Percentiles rank a stretch among this genome's conserved stretches.
These are phyloP conservation scores for Eueides isabella DNA, from an alignment of 1,140 invertebrate genomes.

Conservation along the genomic window DNA sequence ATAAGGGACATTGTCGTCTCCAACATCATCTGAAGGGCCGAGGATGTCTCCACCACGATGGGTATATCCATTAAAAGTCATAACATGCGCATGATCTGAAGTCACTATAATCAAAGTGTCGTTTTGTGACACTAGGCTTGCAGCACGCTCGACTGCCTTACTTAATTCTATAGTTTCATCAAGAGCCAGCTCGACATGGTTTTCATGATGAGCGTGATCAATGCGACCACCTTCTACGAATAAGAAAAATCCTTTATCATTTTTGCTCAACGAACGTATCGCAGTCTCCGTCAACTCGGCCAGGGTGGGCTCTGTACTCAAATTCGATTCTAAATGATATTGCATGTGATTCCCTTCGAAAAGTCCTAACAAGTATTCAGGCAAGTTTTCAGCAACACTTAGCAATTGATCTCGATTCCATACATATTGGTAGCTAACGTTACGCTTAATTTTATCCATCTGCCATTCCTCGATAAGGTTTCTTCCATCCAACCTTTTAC, in stretches of 20 bases:
- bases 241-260: conserved; percentile 92
- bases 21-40: conserved; percentile 71
- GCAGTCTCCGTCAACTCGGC: conserved; percentile 93
- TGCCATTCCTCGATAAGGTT: conserved; percentile 81
- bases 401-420: conserved; percentile 86
- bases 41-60: conserved; percentile 82
- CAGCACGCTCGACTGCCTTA: conserved; percentile 67
- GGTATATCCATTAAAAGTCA: conserved; percentile 86
- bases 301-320: conserved; percentile 86
- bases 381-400: conserved; percentile 83
- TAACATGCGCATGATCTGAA: conserved; percentile 87
- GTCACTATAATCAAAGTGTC: conserved; percentile 88
- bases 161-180: conserved; percentile 85
- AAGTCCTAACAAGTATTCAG: conserved; percentile 88
- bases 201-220: conserved; percentile 91
- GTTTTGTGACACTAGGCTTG: conserved; percentile 66
- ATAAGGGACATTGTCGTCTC: conserved; percentile 83
- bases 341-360: conserved; percentile 76
- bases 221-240: conserved; percentile 94
- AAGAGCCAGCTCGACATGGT: conserved; percentile 85
- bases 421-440: conserved; percentile 86
- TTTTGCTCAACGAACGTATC: conserved; percentile 89
- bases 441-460: conserved; percentile 69
- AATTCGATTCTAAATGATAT: conserved; percentile 76
- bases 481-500: conserved; percentile 83